Conservation (phyloP, 92 coral and sea anemone species). For the Metridium senile region DNA sequence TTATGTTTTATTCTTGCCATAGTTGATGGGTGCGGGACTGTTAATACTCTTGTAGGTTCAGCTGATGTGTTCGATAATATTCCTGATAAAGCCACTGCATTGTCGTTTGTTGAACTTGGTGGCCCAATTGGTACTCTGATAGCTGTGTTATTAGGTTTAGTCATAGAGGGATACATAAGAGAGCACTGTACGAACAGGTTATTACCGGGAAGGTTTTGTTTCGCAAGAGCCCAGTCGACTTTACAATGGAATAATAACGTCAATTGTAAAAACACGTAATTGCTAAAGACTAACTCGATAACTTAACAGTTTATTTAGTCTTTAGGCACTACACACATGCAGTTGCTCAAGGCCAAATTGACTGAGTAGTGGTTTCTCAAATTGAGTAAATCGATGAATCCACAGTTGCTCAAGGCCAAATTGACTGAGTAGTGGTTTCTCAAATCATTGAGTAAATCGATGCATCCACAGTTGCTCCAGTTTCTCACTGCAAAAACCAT, state of each 20-base stretch:
- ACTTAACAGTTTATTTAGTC: too few relatives aligned
- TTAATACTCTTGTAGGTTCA: not conserved
- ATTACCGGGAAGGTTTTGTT: not conserved
- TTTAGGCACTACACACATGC: too few relatives aligned
- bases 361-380: too few relatives aligned
- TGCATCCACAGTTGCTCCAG: too few relatives aligned
- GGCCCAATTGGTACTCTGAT: not conserved
- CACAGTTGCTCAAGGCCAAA: too few relatives aligned
- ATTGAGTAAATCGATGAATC: too few relatives aligned
- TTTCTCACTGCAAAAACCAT: too few relatives aligned
- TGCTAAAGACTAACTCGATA: too few relatives aligned
- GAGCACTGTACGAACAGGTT: not conserved
- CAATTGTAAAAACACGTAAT: too few relatives aligned
- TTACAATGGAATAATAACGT: not conserved
- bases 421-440: too few relatives aligned
- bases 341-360: too few relatives aligned
- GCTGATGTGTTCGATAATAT: not conserved
- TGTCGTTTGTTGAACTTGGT: not conserved
- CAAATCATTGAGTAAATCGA: too few relatives aligned
- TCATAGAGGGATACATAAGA: not conserved
- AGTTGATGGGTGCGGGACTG: not conserved
- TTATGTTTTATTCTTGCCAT: not conserved
- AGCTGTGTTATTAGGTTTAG: not conserved
- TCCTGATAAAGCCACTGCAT: not conserved
- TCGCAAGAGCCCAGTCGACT: not conserved